phyloP scores from a whole-genome alignment of 1,140 invertebrate genomes.

The Drosophila truncata region DNA sequence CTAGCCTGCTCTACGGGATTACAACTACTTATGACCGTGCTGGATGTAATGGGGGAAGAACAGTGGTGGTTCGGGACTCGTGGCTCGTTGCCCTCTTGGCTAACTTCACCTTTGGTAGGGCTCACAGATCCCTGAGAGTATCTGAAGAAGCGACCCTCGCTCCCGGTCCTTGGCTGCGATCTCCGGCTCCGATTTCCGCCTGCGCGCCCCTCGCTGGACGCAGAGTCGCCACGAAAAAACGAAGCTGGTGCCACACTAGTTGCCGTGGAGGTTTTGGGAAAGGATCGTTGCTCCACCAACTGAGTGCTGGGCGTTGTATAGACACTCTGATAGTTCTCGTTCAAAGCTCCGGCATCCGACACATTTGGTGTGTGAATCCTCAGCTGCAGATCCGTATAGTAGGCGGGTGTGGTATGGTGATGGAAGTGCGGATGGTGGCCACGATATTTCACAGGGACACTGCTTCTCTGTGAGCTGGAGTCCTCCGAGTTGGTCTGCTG shows the following conservation, averaged over 20 bases:
- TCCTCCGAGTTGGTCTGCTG: constrained; percentile 58
- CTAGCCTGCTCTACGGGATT: constrained; percentile 59
- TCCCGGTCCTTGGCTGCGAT: constrained; percentile 38
- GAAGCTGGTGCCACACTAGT: constrained; percentile 49
- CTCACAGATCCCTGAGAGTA: constrained; percentile 74
- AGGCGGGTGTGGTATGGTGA: constrained; percentile 79
- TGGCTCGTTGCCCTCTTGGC: constrained; percentile 2
- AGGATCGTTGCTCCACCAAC: constrained; percentile 69
- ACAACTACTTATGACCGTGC: constrained; percentile 53
- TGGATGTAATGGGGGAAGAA: constrained; percentile 43
- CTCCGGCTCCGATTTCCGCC: constrained; percentile 24
- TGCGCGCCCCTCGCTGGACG: constrained; percentile 46
- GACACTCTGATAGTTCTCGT: constrained; percentile 81
- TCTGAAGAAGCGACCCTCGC: constrained; percentile 73
- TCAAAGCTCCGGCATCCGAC: constrained; percentile 71
- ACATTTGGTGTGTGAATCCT: constrained; percentile 77
- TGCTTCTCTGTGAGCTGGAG: constrained; percentile 50
- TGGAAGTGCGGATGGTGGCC: constrained; percentile 82
- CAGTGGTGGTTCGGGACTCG: constrained; percentile 14
- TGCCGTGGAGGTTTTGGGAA: constrained; percentile 69
- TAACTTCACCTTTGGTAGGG: constrained; percentile 77
- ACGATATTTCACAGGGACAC: constrained; percentile 48
- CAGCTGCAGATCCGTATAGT: constrained; percentile 79
- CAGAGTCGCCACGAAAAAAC: constrained; percentile 83
- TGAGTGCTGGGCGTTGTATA: constrained; percentile 78